A percentile compares a stretch with the other conserved stretches of the same genome.
Evolutionary conservation across 2,113 vertebrate species (phyloP).

Genomic region (Erythrolamprus reginae): DNA sequence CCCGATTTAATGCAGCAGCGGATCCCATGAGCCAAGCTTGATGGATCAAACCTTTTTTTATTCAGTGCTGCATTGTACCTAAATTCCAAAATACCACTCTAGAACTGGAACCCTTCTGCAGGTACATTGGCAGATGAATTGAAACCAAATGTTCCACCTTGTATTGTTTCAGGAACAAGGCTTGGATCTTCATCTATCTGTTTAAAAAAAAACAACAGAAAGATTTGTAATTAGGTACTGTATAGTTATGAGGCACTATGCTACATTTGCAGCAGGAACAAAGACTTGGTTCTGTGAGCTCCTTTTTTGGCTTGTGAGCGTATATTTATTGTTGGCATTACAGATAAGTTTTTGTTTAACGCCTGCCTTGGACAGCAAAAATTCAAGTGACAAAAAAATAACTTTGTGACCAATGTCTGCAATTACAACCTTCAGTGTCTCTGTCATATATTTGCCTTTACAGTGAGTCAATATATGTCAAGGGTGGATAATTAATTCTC

Average conservation of each 20-base stretch:
- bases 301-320: not conserved
- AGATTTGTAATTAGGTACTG: not conserved
- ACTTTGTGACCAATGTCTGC: not conserved
- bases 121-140: slow-evolving; percentile 98
- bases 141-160: slow-evolving; percentile 97
- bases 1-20: slow-evolving; percentile 99
- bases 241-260: not conserved
- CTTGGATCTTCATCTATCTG: slow-evolving; percentile 98
- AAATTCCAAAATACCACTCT: slow-evolving; percentile 85
- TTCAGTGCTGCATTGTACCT: slow-evolving; percentile 99
- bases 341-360: not conserved
- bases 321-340: not conserved
- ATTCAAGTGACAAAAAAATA: not conserved
- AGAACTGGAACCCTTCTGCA: slow-evolving; percentile 99
- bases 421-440: not conserved
- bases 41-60: slow-evolving; percentile 97
- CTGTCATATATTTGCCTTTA: not conserved
- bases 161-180: slow-evolving; percentile 97
- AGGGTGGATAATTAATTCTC: not conserved
- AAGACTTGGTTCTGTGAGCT: not conserved
- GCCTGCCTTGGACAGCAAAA: not conserved
- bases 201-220: slow-evolving; percentile 6
- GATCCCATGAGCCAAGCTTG: slow-evolving; percentile 99
- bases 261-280: not conserved
- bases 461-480: not conserved